A percentile compares a stretch with the other conserved stretches of the same genome.
These are phyloP conservation scores for Brachypodius melanocephalos DNA, from an alignment of 2,113 vertebrate species.

Conservation along the genomic window DNA sequence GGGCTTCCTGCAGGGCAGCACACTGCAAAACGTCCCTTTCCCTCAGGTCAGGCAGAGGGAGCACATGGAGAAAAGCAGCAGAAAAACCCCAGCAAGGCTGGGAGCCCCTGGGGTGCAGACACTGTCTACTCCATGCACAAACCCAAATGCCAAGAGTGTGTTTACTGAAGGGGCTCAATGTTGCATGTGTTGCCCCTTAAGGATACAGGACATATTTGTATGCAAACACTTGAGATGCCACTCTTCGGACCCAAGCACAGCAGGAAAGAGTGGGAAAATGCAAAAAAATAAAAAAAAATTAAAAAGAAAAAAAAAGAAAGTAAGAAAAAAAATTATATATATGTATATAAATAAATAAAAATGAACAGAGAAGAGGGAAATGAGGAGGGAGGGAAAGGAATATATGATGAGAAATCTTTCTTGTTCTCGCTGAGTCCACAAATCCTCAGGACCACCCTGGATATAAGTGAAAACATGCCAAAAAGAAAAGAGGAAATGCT, in stretches of 20 bases:
- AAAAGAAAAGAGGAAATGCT: conserved; percentile 35
- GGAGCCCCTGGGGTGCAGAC: fast-evolving
- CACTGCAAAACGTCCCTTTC: fast-evolving
- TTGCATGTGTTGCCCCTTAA: fast-evolving
- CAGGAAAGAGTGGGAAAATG: neutral
- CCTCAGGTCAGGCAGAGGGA: neutral
- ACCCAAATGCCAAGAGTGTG: fast-evolving
- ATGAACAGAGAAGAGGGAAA: neutral
- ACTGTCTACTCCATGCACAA: fast-evolving
- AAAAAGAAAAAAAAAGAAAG: fast-evolving
- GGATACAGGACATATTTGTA: neutral
- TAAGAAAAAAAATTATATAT: too few species aligned
- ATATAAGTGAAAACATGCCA: conserved; percentile 39
- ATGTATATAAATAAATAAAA: neutral
- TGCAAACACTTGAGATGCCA: neutral
- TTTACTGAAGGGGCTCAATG: neutral
- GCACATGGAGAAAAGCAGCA: neutral
- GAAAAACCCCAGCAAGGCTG: neutral
- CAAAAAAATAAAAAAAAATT: neutral
- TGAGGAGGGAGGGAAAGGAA: neutral
- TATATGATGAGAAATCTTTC: conserved; percentile 6
- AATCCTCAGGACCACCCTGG: conserved; percentile 42
- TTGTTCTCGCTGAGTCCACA: conserved; percentile 1
- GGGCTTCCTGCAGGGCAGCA: neutral
- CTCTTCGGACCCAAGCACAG: neutral